These are phyloP conservation scores for Trididemnum nubilum DNA, from an alignment of 23 tunicate genomes.

Conservation along the genomic window DNA sequence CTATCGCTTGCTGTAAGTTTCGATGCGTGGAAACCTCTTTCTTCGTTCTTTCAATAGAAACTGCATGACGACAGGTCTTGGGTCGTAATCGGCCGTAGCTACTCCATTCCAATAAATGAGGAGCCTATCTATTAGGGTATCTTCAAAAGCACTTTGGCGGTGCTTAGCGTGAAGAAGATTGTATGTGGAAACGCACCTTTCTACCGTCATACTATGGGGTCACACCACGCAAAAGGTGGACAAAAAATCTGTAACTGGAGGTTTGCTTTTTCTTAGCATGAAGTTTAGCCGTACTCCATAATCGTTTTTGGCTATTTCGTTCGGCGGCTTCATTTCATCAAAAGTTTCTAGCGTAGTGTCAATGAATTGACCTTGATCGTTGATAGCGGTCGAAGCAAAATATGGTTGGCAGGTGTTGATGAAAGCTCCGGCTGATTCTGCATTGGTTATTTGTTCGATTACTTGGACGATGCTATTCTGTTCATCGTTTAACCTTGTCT, in stretches of 20 bases:
- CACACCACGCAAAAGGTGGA: background rate
- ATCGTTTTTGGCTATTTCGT: background rate
- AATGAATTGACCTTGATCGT: background rate
- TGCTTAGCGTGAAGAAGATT: too few relatives aligned
- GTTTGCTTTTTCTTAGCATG: background rate
- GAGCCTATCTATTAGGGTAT: too few relatives aligned
- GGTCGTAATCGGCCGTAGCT: too few relatives aligned
- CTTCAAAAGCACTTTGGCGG: too few relatives aligned
- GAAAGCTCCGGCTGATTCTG: background rate
- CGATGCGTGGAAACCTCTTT: too few relatives aligned
- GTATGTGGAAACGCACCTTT: background rate
- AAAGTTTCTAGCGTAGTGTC: background rate
- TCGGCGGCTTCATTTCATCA: background rate
- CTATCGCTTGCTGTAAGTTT: too few relatives aligned
- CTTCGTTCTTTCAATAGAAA: too few relatives aligned
- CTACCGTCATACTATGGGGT: background rate
- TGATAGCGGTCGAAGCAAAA: background rate
- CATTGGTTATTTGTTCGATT: background rate
- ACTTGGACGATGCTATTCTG: background rate
- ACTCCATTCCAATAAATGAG: too few relatives aligned
- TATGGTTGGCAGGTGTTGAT: background rate
- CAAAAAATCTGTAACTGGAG: background rate
- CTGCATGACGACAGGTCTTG: too few relatives aligned
- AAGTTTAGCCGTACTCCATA: background rate
- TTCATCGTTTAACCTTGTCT: background rate